These are phyloP conservation scores for Bubo scandiacus DNA, from an alignment of 2,113 vertebrate genomes.

Conservation along the genomic window DNA sequence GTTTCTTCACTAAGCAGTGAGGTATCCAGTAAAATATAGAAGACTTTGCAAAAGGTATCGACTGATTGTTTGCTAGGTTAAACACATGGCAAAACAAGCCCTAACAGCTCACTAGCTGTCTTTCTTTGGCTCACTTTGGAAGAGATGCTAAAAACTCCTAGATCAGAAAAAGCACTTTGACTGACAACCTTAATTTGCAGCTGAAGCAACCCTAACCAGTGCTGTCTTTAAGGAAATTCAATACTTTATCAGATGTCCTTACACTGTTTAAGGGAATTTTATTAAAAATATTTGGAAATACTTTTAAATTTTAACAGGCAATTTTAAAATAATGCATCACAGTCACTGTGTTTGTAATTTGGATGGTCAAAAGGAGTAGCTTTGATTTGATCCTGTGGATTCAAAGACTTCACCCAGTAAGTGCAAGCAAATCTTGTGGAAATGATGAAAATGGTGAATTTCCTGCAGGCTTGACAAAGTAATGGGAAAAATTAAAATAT, in stretches of 20 bases:
- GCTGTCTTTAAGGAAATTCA: background rate
- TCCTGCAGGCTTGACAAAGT: background rate
- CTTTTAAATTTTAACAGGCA: background rate
- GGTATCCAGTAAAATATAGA: background rate
- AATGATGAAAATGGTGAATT: background rate
- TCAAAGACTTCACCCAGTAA: background rate
- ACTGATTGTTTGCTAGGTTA: background rate
- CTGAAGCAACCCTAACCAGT: background rate
- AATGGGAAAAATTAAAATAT: background rate
- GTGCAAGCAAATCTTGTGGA: background rate
- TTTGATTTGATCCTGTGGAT: background rate
- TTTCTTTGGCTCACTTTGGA: background rate
- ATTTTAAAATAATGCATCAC: background rate
- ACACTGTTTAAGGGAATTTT: background rate
- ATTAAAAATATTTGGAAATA: background rate
- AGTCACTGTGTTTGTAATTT: background rate
- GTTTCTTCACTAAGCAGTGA: background rate
- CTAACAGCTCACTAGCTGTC: background rate
- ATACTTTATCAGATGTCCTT: constrained; percentile 13
- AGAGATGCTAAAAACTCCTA: constrained; percentile 4
- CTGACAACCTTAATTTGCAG: constrained; percentile 22
- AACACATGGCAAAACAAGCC: constrained; percentile 28
- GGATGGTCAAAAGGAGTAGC: background rate
- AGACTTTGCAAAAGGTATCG: background rate
- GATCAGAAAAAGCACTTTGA: background rate